phyloP scores from a whole-genome alignment of 2,797 vertebrate genomes.

The Myotis planiceps region DNA sequence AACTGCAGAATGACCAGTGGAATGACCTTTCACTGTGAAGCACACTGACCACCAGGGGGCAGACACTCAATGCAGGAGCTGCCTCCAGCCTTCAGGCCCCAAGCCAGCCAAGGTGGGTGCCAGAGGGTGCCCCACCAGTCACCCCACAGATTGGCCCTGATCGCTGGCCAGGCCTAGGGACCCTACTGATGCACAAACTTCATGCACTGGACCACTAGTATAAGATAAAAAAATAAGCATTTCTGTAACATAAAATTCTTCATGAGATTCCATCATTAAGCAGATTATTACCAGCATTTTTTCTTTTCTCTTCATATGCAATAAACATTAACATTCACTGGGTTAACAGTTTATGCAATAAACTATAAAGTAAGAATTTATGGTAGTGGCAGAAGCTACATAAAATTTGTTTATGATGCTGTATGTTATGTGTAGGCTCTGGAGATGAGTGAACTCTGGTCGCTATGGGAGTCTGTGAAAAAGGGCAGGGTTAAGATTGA shows the following conservation, averaged over 20 bases:
- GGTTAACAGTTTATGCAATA: conserved; percentile 33
- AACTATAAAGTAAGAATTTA: conserved; percentile 62
- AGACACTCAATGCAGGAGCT: too few species aligned
- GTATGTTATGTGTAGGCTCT: background rate
- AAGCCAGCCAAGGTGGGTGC: too few species aligned
- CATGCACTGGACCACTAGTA: background rate
- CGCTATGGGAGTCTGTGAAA: background rate
- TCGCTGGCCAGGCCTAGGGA: too few species aligned
- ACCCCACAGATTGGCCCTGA: too few species aligned
- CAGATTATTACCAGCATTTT: conserved; percentile 62
- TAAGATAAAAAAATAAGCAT: conserved; percentile 54
- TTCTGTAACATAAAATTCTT: conserved; percentile 68
- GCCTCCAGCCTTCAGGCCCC: too few species aligned
- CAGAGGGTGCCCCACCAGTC: too few species aligned
- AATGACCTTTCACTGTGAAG: too few species aligned
- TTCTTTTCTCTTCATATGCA: background rate
- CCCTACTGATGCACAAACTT: too few species aligned
- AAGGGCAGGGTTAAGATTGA: background rate
- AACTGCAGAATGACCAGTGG: too few species aligned
- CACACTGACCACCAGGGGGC: too few species aligned
- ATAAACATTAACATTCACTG: conserved; percentile 56
- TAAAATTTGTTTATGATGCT: conserved; percentile 34
- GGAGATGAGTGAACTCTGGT: background rate
- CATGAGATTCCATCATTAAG: conserved; percentile 72
- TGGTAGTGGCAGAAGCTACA: conserved; percentile 22